phyloP scores from a whole-genome alignment of 2,888 invertebrate genomes.

The Calliphora vomitoria region DNA sequence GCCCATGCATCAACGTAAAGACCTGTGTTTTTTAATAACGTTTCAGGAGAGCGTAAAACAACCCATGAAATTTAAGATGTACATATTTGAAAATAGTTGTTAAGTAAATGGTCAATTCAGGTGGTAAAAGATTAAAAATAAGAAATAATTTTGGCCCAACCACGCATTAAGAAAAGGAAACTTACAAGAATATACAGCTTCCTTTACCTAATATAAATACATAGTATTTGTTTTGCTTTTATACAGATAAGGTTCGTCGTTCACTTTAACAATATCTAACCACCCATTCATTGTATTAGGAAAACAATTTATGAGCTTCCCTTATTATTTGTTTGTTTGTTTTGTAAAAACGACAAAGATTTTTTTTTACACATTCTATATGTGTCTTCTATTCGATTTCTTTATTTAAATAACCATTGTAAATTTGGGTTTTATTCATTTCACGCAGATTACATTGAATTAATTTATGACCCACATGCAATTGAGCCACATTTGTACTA shows the following conservation, averaged over 20 bases:
- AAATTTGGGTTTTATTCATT: slow-evolving; percentile 78
- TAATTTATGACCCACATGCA: slow-evolving; percentile 75
- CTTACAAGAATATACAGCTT: neutral
- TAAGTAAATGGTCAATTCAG: too few relatives aligned
- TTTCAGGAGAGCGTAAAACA: too few relatives aligned
- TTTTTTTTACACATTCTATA: neutral
- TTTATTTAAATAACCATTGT: slow-evolving; percentile 17
- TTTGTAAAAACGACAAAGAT: too few relatives aligned
- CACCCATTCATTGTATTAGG: slow-evolving; percentile 17
- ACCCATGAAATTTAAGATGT: too few relatives aligned
- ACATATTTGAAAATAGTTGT: too few relatives aligned
- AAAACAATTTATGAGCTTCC: neutral
- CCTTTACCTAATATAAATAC: neutral
- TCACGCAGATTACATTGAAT: slow-evolving; percentile 79
- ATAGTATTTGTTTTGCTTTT: slow-evolving; percentile 11
- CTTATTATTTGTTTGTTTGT: too few relatives aligned
- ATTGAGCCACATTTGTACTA: slow-evolving; percentile 67
- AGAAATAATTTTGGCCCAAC: too few relatives aligned
- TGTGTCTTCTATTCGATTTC: neutral
- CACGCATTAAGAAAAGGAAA: too few relatives aligned
- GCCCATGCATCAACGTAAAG: too few relatives aligned
- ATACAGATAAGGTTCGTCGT: slow-evolving; percentile 7
- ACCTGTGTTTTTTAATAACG: too few relatives aligned
- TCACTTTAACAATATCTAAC: slow-evolving; percentile 12
- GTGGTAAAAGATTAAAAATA: too few relatives aligned